These are phyloP conservation scores for Folsomia manolachei DNA, from an alignment of 2,888 invertebrate species.

Conservation along the genomic window DNA sequence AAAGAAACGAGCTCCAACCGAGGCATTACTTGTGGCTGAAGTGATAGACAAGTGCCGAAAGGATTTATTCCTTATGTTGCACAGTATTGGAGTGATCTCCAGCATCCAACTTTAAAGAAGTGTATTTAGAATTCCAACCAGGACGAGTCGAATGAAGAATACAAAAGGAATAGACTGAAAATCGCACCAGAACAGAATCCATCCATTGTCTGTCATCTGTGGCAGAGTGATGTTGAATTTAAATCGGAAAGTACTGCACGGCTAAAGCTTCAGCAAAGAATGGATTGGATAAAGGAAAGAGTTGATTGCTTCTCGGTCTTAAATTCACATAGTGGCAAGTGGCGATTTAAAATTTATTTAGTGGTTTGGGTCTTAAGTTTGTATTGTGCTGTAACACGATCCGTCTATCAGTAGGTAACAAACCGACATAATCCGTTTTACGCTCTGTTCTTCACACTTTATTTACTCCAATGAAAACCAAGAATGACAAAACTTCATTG, in stretches of 20 bases:
- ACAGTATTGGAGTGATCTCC: conserved; percentile 7
- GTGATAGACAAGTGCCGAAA: conserved; percentile 11
- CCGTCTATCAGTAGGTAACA: conserved; percentile 47
- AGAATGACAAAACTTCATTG: conserved; percentile 1
- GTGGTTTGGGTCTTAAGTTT: conserved; percentile 13
- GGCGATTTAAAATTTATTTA: conserved; percentile 15
- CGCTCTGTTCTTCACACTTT: conserved; percentile 48
- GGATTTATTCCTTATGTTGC: background rate
- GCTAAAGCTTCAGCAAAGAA: background rate
- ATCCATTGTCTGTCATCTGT: no score
- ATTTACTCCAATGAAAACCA: conserved; percentile 45
- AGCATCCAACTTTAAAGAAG: no score
- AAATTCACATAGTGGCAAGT: background rate
- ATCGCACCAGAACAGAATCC: background rate
- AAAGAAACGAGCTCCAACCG: conserved; percentile 6
- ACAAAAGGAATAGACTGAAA: no score
- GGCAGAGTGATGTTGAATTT: no score
- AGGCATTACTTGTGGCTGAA: conserved; percentile 16
- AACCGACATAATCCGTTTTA: conserved; percentile 48
- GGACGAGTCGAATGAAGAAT: conserved; percentile 3
- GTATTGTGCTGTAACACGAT: conserved; percentile 31
- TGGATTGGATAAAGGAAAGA: conserved; percentile 13
- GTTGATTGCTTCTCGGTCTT: conserved; percentile 18
- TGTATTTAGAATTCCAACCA: background rate
- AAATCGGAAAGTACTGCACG: no score